phyloP scores from a whole-genome alignment of 2,113 vertebrate genomes.

The Dasyornis broadbenti region DNA sequence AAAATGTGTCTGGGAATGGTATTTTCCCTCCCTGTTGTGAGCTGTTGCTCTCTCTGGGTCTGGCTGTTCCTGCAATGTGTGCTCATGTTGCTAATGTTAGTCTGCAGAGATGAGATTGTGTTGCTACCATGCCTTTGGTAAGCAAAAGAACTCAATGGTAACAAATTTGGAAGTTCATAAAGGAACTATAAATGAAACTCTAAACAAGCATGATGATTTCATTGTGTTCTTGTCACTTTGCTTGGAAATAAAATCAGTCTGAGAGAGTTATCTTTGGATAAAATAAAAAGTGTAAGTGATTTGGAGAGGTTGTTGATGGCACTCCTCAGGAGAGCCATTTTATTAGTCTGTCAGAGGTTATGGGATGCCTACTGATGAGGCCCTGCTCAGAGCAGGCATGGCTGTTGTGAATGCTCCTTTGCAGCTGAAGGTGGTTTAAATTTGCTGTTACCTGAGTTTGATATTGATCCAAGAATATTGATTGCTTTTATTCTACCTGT shows the following conservation, averaged over 20 bases:
- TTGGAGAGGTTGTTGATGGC: neutral
- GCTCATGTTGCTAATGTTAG: neutral
- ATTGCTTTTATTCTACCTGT: neutral
- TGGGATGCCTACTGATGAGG: neutral
- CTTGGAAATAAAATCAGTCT: neutral
- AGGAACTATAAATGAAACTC: neutral
- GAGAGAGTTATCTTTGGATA: neutral
- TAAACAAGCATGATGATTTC: neutral
- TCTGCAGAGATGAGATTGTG: neutral
- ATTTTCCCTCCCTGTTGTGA: neutral
- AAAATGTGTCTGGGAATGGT: neutral
- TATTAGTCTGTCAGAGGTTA: neutral
- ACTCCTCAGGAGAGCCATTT: constrained; percentile 25
- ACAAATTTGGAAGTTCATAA: neutral
- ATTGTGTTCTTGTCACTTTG: neutral
- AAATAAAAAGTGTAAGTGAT: neutral
- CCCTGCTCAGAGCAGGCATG: neutral
- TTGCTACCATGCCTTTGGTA: neutral
- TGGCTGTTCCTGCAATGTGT: neutral
- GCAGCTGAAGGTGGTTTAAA: neutral
- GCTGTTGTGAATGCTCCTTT: neutral
- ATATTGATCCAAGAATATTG: neutral
- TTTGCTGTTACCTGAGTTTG: neutral
- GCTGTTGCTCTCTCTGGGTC: neutral
- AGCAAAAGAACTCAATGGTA: neutral